These are phyloP conservation scores for Elephas maximus DNA, from an alignment of 2,113 vertebrate genomes.

Conservation along the genomic window DNA sequence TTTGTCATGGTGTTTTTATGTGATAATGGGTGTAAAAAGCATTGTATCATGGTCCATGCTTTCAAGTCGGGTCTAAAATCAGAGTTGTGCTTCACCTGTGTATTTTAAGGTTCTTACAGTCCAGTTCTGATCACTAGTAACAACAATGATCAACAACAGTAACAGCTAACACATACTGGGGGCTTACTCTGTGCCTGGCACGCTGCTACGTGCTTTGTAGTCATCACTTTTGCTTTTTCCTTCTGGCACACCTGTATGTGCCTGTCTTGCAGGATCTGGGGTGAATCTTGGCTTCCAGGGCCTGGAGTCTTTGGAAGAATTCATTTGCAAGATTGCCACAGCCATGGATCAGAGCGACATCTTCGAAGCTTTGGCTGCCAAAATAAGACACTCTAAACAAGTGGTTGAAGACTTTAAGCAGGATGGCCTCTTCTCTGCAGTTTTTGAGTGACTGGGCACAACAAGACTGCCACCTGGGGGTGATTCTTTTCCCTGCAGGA, in stretches of 20 bases:
- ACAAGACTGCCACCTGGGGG: not conserved
- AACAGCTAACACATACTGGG: not conserved
- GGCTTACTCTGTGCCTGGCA: not conserved
- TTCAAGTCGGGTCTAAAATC: not conserved
- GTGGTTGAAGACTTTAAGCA: constrained; percentile 89
- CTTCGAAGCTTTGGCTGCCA: constrained; percentile 88
- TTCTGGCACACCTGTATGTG: not conserved
- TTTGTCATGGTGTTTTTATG: not conserved
- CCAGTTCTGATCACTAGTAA: constrained; percentile 29
- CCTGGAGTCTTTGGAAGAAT: constrained; percentile 90
- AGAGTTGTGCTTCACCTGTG: not conserved
- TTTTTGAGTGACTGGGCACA: constrained; percentile 86
- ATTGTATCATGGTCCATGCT: not conserved
- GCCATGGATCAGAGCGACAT: constrained; percentile 90
- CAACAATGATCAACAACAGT: not conserved
- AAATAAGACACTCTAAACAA: constrained; percentile 90
- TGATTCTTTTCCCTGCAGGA: not conserved
- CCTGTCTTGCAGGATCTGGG: constrained; percentile 86
- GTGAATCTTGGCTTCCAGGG: constrained; percentile 91
- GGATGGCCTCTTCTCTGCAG: constrained; percentile 85
- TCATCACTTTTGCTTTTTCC: not conserved
- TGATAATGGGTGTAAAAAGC: not conserved
- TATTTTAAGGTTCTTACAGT: not conserved
- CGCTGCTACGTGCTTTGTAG: not conserved
- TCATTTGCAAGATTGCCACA: constrained; percentile 89